Evolutionary conservation across 2,797 vertebrate genomes (phyloP), one percentile per base, ranked within the genome.

Genomic region (Petrocephalus schoutedeni): DNA sequence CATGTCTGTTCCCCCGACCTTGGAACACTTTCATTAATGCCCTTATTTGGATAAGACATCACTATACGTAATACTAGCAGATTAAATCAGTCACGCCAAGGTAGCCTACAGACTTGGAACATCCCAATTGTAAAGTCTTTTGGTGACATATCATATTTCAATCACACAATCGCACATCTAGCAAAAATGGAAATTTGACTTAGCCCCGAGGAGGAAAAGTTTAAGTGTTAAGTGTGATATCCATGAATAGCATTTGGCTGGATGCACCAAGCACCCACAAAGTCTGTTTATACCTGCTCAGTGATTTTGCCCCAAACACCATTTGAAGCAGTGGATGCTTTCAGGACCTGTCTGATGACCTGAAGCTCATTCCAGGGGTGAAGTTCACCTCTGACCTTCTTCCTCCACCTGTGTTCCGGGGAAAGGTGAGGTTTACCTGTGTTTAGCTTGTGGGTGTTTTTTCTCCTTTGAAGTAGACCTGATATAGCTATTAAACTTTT

Each of bases 301-400:
- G n/a, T 84, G n/a, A 53, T 23, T 53, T 54, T 16, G 5, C 67
- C 14, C 32, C 51, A 84, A 84, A 53, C n/a, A 71, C 64, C 16
- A 58, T 86, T n/a, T 86, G 8, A 86, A 58, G 1, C 54, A 58
- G 85, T 84, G 45, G 87, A 67, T 54, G 87, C 4, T 89, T 90
- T 16, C 67, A 96, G 96, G 93, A 94, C 88, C 88, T 95, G 51
- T 90, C 92, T 19, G 90, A 36, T 21, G 91, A 92, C 89, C 91
- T 95, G n/a, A 87, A 95, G 94, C 91, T 95, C 89, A 93, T 98
- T 88, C 96, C 97, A 88, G 97, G 97, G 90, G 95, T 98, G 86
- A 92, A 89, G 45, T 97, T 96, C 89, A 92, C 93, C 90, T 96
- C 96, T 0, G 96, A 97, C 86, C 95, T 96, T 61, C 96, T 96